A percentile compares a stretch with the other conserved stretches of the same genome.
Conservation (phyloP, 2,113 vertebrate genomes). For the Coptodon bakossiorum region DNA sequence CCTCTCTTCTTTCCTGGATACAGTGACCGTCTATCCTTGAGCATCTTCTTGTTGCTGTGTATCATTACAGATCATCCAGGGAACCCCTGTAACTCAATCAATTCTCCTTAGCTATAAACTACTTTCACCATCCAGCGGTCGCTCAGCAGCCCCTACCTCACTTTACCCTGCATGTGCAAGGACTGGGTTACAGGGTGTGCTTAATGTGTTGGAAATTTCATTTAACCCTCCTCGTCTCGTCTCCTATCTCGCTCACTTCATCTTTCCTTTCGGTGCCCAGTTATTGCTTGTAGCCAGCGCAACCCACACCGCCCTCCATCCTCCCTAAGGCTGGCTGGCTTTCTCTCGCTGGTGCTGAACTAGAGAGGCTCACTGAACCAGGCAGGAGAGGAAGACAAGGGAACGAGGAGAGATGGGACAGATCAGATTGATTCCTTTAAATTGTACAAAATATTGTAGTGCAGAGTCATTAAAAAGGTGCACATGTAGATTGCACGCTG, state of each 20-base stretch:
- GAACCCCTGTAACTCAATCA: constrained; percentile 15
- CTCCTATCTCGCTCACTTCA: constrained; percentile 6
- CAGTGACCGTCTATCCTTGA: neutral
- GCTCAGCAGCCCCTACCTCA: neutral
- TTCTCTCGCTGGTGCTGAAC: neutral
- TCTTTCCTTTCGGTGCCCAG: constrained; percentile 20
- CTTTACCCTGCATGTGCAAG: constrained; percentile 8
- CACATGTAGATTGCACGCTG: neutral
- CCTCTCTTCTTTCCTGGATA: neutral
- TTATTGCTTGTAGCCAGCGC: constrained; percentile 36
- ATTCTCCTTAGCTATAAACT: constrained; percentile 1
- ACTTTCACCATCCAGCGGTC: constrained; percentile 22
- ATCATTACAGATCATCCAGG: neutral
- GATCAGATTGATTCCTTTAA: constrained; percentile 4
- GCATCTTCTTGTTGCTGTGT: neutral
- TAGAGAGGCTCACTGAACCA: constrained; percentile 4
- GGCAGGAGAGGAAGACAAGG: neutral
- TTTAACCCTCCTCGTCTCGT: constrained; percentile 32
- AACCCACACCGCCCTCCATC: neutral
- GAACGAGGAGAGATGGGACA: neutral
- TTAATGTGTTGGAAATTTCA: constrained; percentile 65
- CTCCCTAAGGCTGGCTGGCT: constrained; percentile 5
- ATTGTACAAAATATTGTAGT: neutral
- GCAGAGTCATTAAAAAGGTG: neutral
- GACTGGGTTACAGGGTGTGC: constrained; percentile 32